These are phyloP conservation scores for Atrichornis clamosus DNA, from an alignment of 2,113 vertebrate species.

Conservation along the genomic window DNA sequence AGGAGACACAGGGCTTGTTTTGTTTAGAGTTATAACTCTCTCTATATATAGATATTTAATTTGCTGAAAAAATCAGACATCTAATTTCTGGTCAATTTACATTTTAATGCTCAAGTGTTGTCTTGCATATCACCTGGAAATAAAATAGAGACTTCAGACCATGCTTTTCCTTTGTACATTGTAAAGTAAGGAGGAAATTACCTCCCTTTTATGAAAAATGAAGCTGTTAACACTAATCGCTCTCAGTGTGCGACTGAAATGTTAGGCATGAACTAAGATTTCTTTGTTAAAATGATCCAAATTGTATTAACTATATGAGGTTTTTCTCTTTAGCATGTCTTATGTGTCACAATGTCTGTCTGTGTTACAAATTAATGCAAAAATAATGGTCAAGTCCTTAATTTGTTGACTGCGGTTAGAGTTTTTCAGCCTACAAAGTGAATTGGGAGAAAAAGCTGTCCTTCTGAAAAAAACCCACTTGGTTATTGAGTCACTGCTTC, in stretches of 20 bases:
- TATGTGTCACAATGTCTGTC: fast-evolving
- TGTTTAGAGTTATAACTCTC: not conserved
- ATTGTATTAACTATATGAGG: not conserved
- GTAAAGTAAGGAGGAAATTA: not conserved
- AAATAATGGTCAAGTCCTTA: not conserved
- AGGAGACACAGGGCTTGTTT: not conserved
- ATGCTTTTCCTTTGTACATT: not conserved
- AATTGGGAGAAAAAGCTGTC: not conserved
- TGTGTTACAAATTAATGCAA: not conserved
- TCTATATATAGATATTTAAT: not conserved
- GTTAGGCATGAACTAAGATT: not conserved
- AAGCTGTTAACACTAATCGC: not conserved
- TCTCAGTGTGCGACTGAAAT: not conserved
- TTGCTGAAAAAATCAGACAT: not conserved
- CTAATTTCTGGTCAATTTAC: not conserved
- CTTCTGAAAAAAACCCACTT: not conserved
- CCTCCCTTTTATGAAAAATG: not conserved
- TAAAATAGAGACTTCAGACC: not conserved
- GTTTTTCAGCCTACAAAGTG: not conserved
- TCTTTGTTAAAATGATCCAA: not conserved
- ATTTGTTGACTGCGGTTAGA: not conserved
- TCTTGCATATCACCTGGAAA: not conserved
- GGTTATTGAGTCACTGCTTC: not conserved
- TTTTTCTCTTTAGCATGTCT: not conserved
- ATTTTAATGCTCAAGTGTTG: not conserved